A percentile compares a stretch with the other conserved stretches of the same genome.
These are phyloP conservation scores for Larimichthys crocea DNA, from an alignment of 2,113 vertebrate species.

Conservation along the genomic window DNA sequence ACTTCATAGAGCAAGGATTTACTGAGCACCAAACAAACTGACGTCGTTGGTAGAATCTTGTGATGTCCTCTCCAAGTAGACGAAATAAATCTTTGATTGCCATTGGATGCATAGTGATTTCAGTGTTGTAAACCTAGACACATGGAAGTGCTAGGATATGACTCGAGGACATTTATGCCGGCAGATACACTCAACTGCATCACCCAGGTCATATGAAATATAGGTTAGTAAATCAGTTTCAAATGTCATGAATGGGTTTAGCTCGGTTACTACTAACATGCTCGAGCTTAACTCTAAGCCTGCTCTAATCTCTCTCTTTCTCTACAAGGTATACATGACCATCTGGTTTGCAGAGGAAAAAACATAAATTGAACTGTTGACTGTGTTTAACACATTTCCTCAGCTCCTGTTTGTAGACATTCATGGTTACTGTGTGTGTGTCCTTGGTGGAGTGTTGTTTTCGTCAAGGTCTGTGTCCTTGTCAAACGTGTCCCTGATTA, in stretches of 20 bases:
- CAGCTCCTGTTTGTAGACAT: constrained; percentile 33
- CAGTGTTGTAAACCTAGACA: neutral
- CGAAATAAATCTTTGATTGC: constrained; percentile 9
- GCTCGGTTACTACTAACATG: constrained; percentile 1
- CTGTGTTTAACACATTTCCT: constrained; percentile 27
- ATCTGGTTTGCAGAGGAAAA: constrained; percentile 45
- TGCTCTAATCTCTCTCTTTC: constrained; percentile 59
- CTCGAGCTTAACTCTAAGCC: constrained; percentile 37
- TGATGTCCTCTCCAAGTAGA: neutral
- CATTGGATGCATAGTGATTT: neutral
- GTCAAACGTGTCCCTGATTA: constrained; percentile 42
- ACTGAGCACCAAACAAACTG: constrained; percentile 13
- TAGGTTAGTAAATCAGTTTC: constrained; percentile 44
- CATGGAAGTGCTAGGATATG: neutral
- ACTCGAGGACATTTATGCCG: neutral
- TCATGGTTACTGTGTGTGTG: constrained; percentile 22
- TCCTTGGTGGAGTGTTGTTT: constrained; percentile 41
- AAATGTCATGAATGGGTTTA: constrained; percentile 35
- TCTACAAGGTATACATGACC: constrained; percentile 23
- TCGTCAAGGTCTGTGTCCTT: constrained; percentile 36
- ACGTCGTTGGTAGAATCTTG: constrained; percentile 6
- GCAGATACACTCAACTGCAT: neutral
- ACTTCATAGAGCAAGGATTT: constrained; percentile 26
- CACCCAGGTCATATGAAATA: constrained; percentile 5
- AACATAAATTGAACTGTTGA: neutral